phyloP scores from a whole-genome alignment of 2,888 invertebrate genomes.

The Ashinkailepas kermadecensis region DNA sequence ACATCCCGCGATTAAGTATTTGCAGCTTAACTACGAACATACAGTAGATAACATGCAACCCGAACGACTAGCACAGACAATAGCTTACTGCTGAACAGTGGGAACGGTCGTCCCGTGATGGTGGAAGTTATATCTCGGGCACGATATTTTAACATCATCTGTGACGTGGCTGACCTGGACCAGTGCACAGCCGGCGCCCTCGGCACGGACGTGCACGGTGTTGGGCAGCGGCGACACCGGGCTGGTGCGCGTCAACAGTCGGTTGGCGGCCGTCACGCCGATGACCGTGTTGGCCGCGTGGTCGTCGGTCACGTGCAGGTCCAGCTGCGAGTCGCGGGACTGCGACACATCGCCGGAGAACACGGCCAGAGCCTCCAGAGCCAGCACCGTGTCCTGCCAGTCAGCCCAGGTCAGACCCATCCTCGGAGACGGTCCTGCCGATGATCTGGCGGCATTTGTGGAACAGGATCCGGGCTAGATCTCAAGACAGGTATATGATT shows the following conservation, averaged over 20 bases:
- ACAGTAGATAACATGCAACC: too few species aligned
- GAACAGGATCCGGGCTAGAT: too few species aligned
- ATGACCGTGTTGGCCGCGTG: not conserved
- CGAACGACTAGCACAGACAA: too few species aligned
- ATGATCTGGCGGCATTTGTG: too few species aligned
- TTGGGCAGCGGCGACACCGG: not conserved
- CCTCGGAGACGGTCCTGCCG: too few species aligned
- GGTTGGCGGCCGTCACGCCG: not conserved
- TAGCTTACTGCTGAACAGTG: too few species aligned
- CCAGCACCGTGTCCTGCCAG: not conserved
- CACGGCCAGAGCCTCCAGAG: conserved; percentile 2
- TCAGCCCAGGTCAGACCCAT: too few species aligned
- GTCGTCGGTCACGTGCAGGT: not conserved
- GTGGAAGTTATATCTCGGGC: too few species aligned
- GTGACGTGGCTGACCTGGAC: not conserved
- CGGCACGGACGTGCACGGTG: not conserved
- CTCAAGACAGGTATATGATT: too few species aligned
- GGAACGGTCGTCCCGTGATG: too few species aligned
- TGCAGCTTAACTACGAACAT: too few species aligned
- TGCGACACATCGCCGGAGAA: not conserved
- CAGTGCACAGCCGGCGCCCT: not conserved
- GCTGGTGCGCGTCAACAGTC: not conserved
- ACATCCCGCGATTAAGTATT: not conserved
- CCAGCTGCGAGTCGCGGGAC: not conserved
- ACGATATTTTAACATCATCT: too few species aligned